Evolutionary conservation across 2,113 vertebrate species (phyloP).

Genomic region (Rhineura floridana): DNA sequence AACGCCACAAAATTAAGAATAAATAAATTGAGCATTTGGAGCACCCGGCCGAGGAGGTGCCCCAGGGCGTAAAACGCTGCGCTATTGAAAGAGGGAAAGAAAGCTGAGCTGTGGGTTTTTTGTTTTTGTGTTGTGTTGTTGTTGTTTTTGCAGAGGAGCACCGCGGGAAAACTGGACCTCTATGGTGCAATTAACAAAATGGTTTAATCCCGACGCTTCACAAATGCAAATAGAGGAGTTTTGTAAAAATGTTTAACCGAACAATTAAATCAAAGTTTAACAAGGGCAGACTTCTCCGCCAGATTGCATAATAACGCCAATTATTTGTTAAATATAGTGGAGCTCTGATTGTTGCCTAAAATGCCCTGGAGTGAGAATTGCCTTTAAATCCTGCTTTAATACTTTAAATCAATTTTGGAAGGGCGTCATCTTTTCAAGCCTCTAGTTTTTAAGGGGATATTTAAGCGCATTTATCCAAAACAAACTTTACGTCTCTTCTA

Average conservation of each 20-base stretch:
- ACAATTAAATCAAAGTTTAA: constrained; percentile 98
- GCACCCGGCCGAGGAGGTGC: constrained; percentile 94
- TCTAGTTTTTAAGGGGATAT: constrained; percentile 79
- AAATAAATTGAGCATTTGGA: constrained; percentile 99
- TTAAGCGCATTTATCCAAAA: constrained; percentile 85
- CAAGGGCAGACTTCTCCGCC: constrained; percentile 88
- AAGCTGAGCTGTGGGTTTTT: too few species aligned
- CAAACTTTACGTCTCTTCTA: constrained; percentile 73
- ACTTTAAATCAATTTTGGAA: constrained; percentile 83
- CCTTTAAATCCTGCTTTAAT: constrained; percentile 89
- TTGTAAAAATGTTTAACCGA: constrained; percentile 99
- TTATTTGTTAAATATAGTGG: constrained; percentile 90
- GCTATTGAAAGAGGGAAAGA: constrained; percentile 95
- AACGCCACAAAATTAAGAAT: constrained; percentile 99
- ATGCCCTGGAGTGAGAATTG: constrained; percentile 82
- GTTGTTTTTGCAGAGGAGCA: constrained; percentile 87
- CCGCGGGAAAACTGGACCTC: constrained; percentile 90
- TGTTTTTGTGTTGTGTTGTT: too few species aligned
- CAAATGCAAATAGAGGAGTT: constrained; percentile 99
- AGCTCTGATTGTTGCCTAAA: constrained; percentile 77
- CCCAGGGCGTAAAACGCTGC: constrained; percentile 95
- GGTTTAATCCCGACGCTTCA: constrained; percentile 96
- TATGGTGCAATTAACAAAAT: constrained; percentile 99
- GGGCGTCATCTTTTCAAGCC: constrained; percentile 79
- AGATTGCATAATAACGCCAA: constrained; percentile 89